Conservation (phyloP, 2,113 vertebrate species). For the Anhinga rufa region DNA sequence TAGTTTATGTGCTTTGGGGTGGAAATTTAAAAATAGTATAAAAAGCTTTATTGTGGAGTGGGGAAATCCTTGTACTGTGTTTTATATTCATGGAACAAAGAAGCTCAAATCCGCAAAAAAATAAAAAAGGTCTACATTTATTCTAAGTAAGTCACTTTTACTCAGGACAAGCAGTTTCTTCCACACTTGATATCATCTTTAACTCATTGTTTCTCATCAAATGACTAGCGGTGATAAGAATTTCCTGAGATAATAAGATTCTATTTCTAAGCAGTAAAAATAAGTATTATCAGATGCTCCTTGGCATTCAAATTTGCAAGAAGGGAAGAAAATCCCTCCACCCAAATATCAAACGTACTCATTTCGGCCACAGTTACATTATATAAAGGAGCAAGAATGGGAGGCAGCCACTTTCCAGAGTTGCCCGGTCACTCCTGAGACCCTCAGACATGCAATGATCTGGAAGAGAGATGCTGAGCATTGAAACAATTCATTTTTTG, state of each 20-base stretch:
- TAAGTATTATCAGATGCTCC: slow-evolving; percentile 50
- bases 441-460: neutral
- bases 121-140: neutral
- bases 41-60: neutral
- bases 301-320: slow-evolving; percentile 42
- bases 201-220: slow-evolving; percentile 59
- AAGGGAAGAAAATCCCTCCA: slow-evolving; percentile 29
- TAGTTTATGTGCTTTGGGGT: slow-evolving; percentile 27
- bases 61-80: neutral
- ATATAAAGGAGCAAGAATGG: neutral
- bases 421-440: neutral
- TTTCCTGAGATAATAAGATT: slow-evolving; percentile 52
- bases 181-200: slow-evolving; percentile 32
- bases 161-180: slow-evolving; percentile 31
- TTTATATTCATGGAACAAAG: slow-evolving; percentile 32
- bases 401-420: neutral
- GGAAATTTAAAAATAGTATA: neutral
- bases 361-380: neutral
- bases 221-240: slow-evolving; percentile 35
- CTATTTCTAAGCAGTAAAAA: slow-evolving; percentile 30
- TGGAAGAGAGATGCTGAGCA: neutral
- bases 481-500: neutral
- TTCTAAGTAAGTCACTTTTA: slow-evolving; percentile 13
- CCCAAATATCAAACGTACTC: neutral
- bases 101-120: neutral